Conservation (phyloP, 1,140 invertebrate genomes). For the Drosophila elegans region DNA sequence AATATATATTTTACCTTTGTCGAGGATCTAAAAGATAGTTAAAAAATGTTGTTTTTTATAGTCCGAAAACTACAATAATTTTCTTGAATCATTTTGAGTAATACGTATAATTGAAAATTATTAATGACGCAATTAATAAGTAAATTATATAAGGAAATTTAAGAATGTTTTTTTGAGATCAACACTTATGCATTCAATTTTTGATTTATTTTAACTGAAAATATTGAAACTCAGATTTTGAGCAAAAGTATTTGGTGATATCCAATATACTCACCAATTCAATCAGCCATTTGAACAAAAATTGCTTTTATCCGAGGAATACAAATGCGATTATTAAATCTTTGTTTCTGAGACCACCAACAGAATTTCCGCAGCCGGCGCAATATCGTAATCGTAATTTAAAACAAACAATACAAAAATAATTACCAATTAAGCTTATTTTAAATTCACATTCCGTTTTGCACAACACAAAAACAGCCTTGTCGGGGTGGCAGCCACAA, state of each 20-base stretch:
- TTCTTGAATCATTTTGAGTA: too few relatives aligned
- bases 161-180: too few relatives aligned
- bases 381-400: conserved; percentile 14
- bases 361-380: conserved; percentile 5
- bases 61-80: too few relatives aligned
- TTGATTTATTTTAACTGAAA: too few relatives aligned
- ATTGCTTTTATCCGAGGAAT: conserved; percentile 16
- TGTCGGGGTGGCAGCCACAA: neutral
- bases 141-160: too few relatives aligned
- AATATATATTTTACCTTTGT: conserved; percentile 56
- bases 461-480: conserved; percentile 1
- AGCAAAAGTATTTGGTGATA: too few relatives aligned
- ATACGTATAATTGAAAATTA: too few relatives aligned
- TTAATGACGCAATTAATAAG: too few relatives aligned
- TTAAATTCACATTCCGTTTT: conserved; percentile 26
- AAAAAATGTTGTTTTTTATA: neutral
- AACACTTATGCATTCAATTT: too few relatives aligned
- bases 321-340: conserved; percentile 44
- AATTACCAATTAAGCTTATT: conserved; percentile 36
- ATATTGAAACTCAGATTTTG: too few relatives aligned
- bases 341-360: conserved; percentile 27
- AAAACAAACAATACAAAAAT: conserved; percentile 25
- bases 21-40: conserved; percentile 32
- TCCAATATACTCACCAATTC: neutral
- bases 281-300: conserved; percentile 1